phyloP scores from a whole-genome alignment of 2,888 invertebrate species.

The Drosophila suboccidentalis region DNA sequence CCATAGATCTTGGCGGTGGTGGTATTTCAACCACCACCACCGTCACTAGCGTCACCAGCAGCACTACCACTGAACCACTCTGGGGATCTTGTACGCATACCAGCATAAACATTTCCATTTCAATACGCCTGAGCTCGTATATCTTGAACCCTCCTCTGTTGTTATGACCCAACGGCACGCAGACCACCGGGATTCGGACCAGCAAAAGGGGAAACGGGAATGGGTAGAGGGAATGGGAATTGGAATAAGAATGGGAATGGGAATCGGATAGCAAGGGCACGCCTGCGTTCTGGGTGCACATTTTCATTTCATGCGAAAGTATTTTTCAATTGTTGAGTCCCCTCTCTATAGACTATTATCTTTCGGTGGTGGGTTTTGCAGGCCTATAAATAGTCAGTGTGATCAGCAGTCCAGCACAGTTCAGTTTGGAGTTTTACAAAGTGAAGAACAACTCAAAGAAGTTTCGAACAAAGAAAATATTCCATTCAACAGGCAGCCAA shows the following conservation, averaged over 20 bases:
- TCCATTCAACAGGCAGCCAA: constrained; percentile 11
- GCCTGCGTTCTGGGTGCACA: constrained; percentile 67
- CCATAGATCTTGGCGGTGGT: constrained; percentile 50
- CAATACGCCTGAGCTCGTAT: constrained; percentile 50
- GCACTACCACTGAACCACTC: constrained; percentile 43
- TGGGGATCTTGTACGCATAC: constrained; percentile 61
- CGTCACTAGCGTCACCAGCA: constrained; percentile 1
- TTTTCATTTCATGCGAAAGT: constrained; percentile 71
- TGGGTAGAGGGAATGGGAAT: not conserved
- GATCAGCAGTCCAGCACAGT: constrained; percentile 63
- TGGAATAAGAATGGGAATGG: not conserved
- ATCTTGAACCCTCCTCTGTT: constrained; percentile 62
- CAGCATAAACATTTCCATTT: constrained; percentile 67
- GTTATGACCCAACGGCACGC: constrained; percentile 68
- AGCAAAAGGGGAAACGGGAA: constrained; percentile 6
- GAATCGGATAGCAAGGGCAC: constrained; percentile 48
- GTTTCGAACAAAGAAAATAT: not conserved
- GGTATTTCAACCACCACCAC: constrained; percentile 39
- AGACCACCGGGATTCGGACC: constrained; percentile 30
- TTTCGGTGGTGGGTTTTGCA: constrained; percentile 66
- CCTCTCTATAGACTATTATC: constrained; percentile 1
- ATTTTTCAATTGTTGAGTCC: constrained; percentile 61
- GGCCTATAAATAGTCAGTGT: constrained; percentile 62
- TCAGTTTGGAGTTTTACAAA: constrained; percentile 33
- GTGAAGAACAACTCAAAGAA: constrained; percentile 39